phyloP scores from a whole-genome alignment of 2,888 invertebrate species.

The Cheilosia urbana region DNA sequence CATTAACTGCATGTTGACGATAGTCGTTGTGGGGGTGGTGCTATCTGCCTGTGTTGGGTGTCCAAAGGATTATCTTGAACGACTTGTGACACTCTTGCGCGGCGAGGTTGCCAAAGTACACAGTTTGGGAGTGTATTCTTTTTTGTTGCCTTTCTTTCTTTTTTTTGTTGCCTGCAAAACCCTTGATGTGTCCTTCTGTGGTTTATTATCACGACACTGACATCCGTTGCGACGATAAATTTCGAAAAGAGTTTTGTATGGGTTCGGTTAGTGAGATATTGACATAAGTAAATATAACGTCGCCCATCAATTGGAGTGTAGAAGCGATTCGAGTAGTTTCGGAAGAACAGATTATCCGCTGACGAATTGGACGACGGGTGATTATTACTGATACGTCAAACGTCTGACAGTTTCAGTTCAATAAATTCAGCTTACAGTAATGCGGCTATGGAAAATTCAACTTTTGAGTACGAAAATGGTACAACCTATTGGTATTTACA shows the following conservation, averaged over 20 bases:
- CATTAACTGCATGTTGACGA: constrained; percentile 74
- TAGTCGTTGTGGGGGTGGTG: constrained; percentile 30
- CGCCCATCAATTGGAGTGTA: constrained; percentile 44
- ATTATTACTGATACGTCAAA: constrained; percentile 33
- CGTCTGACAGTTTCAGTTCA: no score
- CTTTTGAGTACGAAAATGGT: no score
- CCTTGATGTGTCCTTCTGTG: constrained; percentile 46
- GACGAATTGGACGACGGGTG: constrained; percentile 45
- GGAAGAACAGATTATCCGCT: constrained; percentile 47
- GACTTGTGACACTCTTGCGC: constrained; percentile 63
- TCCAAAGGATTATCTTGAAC: constrained; percentile 63
- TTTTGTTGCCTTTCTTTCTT: not conserved
- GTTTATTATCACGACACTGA: constrained; percentile 58
- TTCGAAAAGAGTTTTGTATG: constrained; percentile 23
- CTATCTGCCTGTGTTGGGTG: constrained; percentile 10
- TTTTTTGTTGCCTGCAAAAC: constrained; percentile 2
- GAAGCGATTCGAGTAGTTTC: constrained; percentile 37
- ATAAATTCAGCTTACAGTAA: no score
- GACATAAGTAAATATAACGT: constrained; percentile 51
- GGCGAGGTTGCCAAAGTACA: constrained; percentile 34
- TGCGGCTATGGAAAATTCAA: no score
- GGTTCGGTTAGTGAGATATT: constrained; percentile 20
- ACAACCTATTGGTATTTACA: no score
- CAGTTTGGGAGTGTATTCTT: constrained; percentile 10
- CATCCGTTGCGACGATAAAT: constrained; percentile 51